phyloP scores from a whole-genome alignment of 2,888 invertebrate species.

The Acrocyrtus sp. region DNA sequence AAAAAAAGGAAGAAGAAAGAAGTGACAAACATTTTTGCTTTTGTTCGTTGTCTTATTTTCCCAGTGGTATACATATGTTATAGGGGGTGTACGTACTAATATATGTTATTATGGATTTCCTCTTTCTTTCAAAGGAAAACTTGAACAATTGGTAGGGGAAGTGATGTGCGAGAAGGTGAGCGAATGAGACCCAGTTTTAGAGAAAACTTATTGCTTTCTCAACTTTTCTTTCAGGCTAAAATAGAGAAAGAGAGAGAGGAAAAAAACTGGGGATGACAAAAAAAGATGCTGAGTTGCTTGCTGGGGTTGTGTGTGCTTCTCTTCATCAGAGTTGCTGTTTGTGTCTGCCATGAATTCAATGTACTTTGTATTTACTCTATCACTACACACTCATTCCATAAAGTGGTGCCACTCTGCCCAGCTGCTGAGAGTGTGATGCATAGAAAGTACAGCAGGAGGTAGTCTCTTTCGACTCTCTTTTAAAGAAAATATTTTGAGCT shows the following conservation, averaged over 20 bases:
- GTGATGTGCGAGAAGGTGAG: no score
- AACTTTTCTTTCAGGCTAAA: slow-evolving; percentile 23
- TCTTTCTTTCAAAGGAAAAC: slow-evolving; percentile 6
- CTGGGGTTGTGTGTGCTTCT: not conserved
- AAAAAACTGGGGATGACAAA: slow-evolving; percentile 1
- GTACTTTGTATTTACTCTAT: not conserved
- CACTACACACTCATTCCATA: not conserved
- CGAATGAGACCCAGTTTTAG: slow-evolving; percentile 14
- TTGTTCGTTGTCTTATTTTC: slow-evolving; percentile 12
- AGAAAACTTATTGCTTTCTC: slow-evolving; percentile 37
- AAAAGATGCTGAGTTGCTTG: not conserved
- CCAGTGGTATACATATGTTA: slow-evolving; percentile 5
- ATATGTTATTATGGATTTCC: slow-evolving; percentile 1
- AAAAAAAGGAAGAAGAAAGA: slow-evolving; percentile 1
- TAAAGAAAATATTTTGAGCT: not conserved
- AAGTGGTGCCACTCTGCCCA: no score
- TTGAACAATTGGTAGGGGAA: slow-evolving; percentile 33
- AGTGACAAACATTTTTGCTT: slow-evolving; percentile 18
- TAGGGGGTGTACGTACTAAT: not conserved
- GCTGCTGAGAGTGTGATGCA: no score
- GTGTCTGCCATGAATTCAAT: not conserved
- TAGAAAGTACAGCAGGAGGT: no score
- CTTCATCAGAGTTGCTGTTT: not conserved
- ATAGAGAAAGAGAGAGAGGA: slow-evolving; percentile 1
- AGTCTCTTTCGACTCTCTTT: not conserved